Percentiles rank a stretch among this genome's conserved stretches.
phyloP scores from a whole-genome alignment of 2,888 invertebrate species.

The Apeira syringaria region DNA sequence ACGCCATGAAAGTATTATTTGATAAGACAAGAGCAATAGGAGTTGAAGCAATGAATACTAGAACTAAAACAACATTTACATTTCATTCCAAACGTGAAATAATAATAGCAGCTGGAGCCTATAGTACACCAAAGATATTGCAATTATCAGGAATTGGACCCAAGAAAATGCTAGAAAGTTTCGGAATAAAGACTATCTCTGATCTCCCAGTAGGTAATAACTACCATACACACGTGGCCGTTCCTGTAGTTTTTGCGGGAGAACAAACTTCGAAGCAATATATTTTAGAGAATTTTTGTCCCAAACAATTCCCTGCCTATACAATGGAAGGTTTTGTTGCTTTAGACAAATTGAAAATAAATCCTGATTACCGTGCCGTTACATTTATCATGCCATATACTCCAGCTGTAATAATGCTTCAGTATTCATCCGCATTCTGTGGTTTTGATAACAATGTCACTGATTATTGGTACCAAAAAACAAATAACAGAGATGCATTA shows the following conservation, averaged over 20 bases:
- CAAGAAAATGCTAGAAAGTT: slow-evolving; percentile 33
- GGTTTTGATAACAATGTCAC: neutral
- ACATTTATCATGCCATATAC: neutral
- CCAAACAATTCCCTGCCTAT: neutral
- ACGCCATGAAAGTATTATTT: slow-evolving; percentile 70
- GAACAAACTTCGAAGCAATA: neutral
- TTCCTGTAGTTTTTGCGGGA: neutral
- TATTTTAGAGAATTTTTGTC: neutral
- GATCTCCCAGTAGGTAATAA: slow-evolving; percentile 2
- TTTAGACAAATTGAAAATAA: slow-evolving; percentile 1
- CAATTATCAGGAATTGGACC: slow-evolving; percentile 10
- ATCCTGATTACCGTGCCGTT: neutral
- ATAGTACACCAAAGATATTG: slow-evolving; percentile 6
- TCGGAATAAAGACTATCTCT: neutral
- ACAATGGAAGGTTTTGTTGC: neutral
- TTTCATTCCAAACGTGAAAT: slow-evolving; percentile 58
- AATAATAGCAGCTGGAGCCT: slow-evolving; percentile 59
- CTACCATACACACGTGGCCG: slow-evolving; percentile 1
- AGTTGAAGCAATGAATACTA: slow-evolving; percentile 49
- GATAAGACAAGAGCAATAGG: slow-evolving; percentile 63
- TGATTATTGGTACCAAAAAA: slow-evolving; percentile 1
- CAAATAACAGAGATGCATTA: neutral
- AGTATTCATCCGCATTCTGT: neutral
- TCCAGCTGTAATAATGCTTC: neutral
- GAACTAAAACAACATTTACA: slow-evolving; percentile 37